A percentile compares a stretch with the other conserved stretches of the same genome.
Conservation (phyloP, 2,797 vertebrate genomes). For the Monodelphis domestica region DNA sequence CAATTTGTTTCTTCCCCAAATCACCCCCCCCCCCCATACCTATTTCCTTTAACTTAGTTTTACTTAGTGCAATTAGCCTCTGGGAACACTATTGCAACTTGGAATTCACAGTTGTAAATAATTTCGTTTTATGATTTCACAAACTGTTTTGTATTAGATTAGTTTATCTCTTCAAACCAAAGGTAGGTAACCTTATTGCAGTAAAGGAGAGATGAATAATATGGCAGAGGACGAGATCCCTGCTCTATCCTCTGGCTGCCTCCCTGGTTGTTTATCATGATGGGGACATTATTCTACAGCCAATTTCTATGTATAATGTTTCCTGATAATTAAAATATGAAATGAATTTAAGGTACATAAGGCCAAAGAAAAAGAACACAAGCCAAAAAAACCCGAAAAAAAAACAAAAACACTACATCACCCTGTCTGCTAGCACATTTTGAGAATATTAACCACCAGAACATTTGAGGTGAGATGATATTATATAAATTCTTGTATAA, state of each 20-base stretch:
- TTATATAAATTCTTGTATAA: background rate
- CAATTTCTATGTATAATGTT: background rate
- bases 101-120: slow-evolving; percentile 47
- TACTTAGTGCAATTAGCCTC: background rate
- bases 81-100: background rate
- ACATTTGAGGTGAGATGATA: background rate
- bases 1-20: too few species aligned
- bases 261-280: background rate
- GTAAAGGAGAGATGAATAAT: background rate
- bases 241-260: background rate
- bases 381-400: background rate
- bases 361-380: background rate
- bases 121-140: slow-evolving; percentile 4
- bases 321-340: slow-evolving; percentile 10
- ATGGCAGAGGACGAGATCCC: background rate
- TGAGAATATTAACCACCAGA: background rate
- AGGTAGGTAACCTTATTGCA: slow-evolving; percentile 36
- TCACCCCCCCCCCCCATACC: background rate
- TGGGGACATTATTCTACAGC: background rate
- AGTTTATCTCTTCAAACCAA: slow-evolving; percentile 29
- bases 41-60: background rate
- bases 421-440: background rate
- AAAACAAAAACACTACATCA: background rate
- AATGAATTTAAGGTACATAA: slow-evolving; percentile 13
- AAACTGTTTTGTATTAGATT: slow-evolving; percentile 13